Percentiles rank a stretch among this genome's conserved stretches.
Evolutionary conservation across 1,140 invertebrate genomes (phyloP).

Genomic region (Drosophila ironensis): DNA sequence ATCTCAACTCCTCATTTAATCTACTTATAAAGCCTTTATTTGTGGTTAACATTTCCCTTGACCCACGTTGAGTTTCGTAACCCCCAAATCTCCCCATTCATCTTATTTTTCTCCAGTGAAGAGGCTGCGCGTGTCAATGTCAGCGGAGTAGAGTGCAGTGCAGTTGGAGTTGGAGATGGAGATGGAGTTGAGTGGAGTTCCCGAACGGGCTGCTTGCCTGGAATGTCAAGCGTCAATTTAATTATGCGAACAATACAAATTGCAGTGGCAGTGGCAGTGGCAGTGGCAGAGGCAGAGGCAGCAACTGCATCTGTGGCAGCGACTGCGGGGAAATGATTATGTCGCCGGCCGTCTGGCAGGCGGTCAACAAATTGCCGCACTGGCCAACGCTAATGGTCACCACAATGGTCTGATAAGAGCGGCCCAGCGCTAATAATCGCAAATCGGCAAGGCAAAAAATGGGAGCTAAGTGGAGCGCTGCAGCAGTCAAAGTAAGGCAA

Average conservation of each 20-base stretch:
- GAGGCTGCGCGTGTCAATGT: slow-evolving; percentile 73
- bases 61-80: too few species aligned
- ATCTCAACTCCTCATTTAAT: too few species aligned
- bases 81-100: too few species aligned
- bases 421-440: slow-evolving; percentile 41
- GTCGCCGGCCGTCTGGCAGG: slow-evolving; percentile 40
- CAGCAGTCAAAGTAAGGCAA: too few species aligned
- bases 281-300: too few species aligned
- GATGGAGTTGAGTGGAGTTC: too few species aligned
- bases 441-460: neutral
- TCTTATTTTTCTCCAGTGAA: neutral
- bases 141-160: slow-evolving; percentile 27
- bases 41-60: too few species aligned
- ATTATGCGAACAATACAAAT: slow-evolving; percentile 81
- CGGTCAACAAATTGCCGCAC: slow-evolving; percentile 59
- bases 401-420: slow-evolving; percentile 24
- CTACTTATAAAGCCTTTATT: too few species aligned
- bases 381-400: slow-evolving; percentile 21
- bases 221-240: slow-evolving; percentile 79
- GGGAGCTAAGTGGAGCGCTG: neutral
- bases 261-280: too few species aligned
- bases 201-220: slow-evolving; percentile 21
- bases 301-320: too few species aligned
- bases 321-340: slow-evolving; percentile 67
- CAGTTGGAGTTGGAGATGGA: too few species aligned